Conservation (phyloP, 2,888 invertebrate genomes). For the Napeogenes sylphis region DNA sequence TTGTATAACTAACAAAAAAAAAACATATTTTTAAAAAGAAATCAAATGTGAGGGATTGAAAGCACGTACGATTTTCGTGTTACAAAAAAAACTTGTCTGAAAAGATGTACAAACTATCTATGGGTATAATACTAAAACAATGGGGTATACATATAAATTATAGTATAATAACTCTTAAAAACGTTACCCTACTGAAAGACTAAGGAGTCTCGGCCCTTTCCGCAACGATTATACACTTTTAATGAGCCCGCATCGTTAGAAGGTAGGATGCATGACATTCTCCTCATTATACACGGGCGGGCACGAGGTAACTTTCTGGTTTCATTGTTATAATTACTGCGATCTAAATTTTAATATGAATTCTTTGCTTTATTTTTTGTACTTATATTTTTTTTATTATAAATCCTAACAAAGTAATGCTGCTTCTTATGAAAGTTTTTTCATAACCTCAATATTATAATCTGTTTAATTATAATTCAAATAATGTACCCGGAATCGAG, state of each 20-base stretch:
- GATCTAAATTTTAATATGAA: not conserved
- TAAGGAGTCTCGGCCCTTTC: constrained; percentile 1
- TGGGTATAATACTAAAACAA: not conserved
- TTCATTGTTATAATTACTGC: constrained; percentile 4
- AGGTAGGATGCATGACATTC: not conserved
- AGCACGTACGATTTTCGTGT: no score
- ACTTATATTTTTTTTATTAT: no score
- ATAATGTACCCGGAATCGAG: no score
- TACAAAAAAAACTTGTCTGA: no score
- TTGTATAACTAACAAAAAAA: no score
- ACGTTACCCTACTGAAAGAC: constrained; percentile 4
- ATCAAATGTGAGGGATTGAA: no score
- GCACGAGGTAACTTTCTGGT: constrained; percentile 3
- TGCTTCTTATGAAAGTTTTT: no score
- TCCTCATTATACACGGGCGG: constrained; percentile 10
- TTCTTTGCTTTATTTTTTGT: not conserved
- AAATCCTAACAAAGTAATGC: no score
- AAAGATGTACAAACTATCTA: no score
- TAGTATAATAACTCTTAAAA: not conserved
- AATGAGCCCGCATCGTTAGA: constrained; percentile 17
- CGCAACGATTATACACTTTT: constrained; percentile 6
- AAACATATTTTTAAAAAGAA: no score
- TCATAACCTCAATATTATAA: no score
- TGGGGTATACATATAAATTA: not conserved
- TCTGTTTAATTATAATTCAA: no score